Evolutionary conservation across 2,113 vertebrate species (phyloP).

Genomic region (Phoenicopterus ruber): DNA sequence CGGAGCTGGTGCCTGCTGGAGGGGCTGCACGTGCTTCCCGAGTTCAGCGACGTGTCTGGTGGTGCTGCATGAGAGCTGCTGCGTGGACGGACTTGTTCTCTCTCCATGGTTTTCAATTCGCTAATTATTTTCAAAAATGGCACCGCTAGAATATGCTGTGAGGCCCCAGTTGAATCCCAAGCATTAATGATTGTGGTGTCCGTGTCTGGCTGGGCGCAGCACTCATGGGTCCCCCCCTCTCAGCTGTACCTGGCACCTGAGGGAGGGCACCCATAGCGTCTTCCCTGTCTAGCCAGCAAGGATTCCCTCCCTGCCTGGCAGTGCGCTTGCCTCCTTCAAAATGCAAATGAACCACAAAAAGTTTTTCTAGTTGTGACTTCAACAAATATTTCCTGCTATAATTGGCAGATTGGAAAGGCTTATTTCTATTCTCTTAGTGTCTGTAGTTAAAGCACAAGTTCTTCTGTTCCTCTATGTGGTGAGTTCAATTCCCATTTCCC

Average conservation of each 20-base stretch:
- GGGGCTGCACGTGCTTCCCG: neutral
- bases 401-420: neutral
- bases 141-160: neutral
- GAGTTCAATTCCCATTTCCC: neutral
- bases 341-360: neutral
- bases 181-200: too few species aligned
- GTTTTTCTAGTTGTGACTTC: neutral
- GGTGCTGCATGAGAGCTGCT: neutral
- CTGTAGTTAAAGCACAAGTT: neutral
- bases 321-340: too few species aligned
- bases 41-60: accelerated
- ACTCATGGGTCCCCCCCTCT: neutral
- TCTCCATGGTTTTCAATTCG: neutral
- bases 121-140: neutral
- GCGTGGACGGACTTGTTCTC: accelerated
- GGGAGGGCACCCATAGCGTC: too few species aligned
- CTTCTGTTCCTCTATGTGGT: accelerated
- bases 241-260: neutral
- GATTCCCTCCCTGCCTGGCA: neutral
- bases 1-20: neutral
- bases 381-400: neutral
- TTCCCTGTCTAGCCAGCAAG: neutral
- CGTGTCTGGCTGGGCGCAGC: neutral
- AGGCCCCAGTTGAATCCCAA: neutral
- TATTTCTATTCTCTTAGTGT: too few species aligned